These are phyloP conservation scores for Atractosteus spatula DNA, from an alignment of 2,113 vertebrate genomes.

Conservation along the genomic window DNA sequence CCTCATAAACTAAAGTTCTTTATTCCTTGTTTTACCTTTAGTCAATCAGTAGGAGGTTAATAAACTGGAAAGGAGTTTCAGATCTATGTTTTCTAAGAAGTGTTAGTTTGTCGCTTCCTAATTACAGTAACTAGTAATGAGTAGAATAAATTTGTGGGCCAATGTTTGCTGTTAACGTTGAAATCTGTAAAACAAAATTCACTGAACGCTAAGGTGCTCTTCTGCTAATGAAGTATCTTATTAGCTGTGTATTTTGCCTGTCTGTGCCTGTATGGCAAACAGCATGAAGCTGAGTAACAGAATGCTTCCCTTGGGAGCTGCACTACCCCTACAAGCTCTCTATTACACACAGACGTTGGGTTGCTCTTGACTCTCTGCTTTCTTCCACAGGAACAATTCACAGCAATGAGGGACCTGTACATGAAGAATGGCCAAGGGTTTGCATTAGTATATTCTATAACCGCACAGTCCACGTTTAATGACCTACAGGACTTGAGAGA, in stretches of 20 bases:
- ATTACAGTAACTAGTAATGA: not conserved
- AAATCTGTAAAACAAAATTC: not conserved
- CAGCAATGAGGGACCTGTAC: conserved; percentile 81
- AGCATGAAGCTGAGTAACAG: not conserved
- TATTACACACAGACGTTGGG: not conserved
- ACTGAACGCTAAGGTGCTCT: not conserved
- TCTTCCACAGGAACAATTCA: conserved; percentile 74
- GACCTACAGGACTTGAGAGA: conserved; percentile 80
- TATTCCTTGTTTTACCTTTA: too few species aligned
- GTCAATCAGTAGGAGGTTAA: too few species aligned
- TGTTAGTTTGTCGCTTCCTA: too few species aligned
- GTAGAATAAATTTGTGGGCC: not conserved
- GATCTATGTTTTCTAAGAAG: too few species aligned
- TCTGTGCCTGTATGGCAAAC: not conserved
- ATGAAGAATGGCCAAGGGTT: conserved; percentile 84
- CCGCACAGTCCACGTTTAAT: conserved; percentile 81
- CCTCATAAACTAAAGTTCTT: too few species aligned
- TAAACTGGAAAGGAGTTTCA: too few species aligned
- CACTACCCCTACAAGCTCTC: not conserved
- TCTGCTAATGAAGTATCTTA: not conserved
- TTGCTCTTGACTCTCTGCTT: conserved; percentile 11
- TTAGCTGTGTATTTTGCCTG: not conserved
- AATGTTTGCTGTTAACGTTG: not conserved
- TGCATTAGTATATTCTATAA: conserved; percentile 83
- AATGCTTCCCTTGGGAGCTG: not conserved